Base-by-base conservation (phyloP, 2,797 vertebrate species). In the Hydrocynus forskahlii region DNA sequence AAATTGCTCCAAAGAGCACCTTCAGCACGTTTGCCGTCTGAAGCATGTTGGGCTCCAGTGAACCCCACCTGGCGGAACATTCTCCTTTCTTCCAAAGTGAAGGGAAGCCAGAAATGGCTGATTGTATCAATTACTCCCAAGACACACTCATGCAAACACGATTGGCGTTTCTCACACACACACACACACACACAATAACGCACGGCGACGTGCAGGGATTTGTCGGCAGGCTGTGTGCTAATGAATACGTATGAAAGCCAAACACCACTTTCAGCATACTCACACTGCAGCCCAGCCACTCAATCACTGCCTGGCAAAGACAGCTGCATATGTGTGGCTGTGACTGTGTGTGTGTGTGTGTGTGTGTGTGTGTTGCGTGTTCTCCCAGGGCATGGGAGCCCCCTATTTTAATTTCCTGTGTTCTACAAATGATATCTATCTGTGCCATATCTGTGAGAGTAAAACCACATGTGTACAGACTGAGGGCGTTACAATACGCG, bases 381-480 rank as follows among this genome's bases (percentile, higher is more conserved):
- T 25, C 63, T 84, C 60, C 48, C n/a, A 10, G 38, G 78, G 66
- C 75, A 76, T 68, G 23, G 54, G 63, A 59, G 71, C 29, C 40
- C 75, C 67, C 23, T 66, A 80, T 79, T 85, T 87, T 85, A 81
- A 80, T 85, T 82, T 85, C 78, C 83, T 76, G 81, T 77, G 17
- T 7, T 7, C 25, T 73, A 70, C 75, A 81, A 85, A 81, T 85
- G 43, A 79, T 16, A 83, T 84, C 73, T 57, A 76, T 81, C 83
- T 70, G 79, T 78, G 38, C 21, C 57, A 64, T 45, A 69, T 10
- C 14, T 23, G 78, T 55, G 62, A 71, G 59, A 76, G 48, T 80
- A 76, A 83, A n/a, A n/a, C n/a, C n/a, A n/a, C n/a, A n/a, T n/a
- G n/a, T 69, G 52, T 63, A 77, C 68, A 64, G 25, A 54, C 40